Percentiles rank a stretch among this genome's conserved stretches.
phyloP scores from a whole-genome alignment of 2,113 vertebrate genomes.

The Neodontobutis hainanensis region DNA sequence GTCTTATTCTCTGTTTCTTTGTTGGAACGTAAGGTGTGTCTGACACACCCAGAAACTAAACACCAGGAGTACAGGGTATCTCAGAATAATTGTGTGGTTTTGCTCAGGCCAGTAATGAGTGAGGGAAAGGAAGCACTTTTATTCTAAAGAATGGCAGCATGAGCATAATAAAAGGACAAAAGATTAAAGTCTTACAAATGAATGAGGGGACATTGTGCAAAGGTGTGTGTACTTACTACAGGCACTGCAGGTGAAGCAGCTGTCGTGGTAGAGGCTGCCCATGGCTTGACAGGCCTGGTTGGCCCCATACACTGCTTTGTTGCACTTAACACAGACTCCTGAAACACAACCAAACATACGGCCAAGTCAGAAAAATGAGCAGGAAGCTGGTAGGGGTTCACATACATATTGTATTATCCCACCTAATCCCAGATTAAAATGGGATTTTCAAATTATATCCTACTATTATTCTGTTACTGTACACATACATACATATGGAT shows the following conservation, averaged over 20 bases:
- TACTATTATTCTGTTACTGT: slow-evolving; percentile 5
- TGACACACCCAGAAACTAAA: slow-evolving; percentile 70
- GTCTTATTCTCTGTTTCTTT: slow-evolving; percentile 22
- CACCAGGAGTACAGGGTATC: slow-evolving; percentile 54
- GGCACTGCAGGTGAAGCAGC: slow-evolving; percentile 94
- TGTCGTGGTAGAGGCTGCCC: slow-evolving; percentile 93
- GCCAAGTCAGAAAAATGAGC: slow-evolving; percentile 10
- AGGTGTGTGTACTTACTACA: slow-evolving; percentile 87
- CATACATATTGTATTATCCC: background rate
- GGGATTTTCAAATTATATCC: background rate
- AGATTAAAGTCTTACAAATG: slow-evolving; percentile 15
- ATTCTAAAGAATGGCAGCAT: slow-evolving; percentile 30
- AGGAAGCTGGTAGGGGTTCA: background rate
- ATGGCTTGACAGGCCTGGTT: slow-evolving; percentile 96
- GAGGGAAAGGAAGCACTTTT: slow-evolving; percentile 35
- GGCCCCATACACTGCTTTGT: slow-evolving; percentile 89
- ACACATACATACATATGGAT: background rate
- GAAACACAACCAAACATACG: slow-evolving; percentile 43
- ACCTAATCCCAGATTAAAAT: background rate
- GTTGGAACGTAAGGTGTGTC: slow-evolving; percentile 52
- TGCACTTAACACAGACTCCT: slow-evolving; percentile 93
- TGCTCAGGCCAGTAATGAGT: slow-evolving; percentile 18
- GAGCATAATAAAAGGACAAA: background rate
- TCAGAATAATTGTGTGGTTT: slow-evolving; percentile 51
- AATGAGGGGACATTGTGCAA: slow-evolving; percentile 16